These are phyloP conservation scores for Xerus inauris DNA, from an alignment of 2,113 vertebrate genomes.

Conservation along the genomic window DNA sequence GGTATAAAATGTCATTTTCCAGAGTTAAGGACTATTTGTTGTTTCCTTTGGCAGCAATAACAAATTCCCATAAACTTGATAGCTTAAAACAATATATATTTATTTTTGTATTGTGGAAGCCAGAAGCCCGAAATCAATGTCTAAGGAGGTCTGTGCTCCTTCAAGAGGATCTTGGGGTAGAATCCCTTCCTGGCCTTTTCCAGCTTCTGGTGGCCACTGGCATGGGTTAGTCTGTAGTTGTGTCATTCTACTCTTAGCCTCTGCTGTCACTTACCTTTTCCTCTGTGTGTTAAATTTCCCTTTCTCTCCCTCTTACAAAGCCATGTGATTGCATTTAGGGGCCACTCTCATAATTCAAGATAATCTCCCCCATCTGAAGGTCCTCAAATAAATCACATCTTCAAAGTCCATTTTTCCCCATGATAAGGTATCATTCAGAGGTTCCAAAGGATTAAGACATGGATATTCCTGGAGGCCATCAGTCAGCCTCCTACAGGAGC, in stretches of 20 bases:
- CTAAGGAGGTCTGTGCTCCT: background rate
- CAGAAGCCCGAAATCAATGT: background rate
- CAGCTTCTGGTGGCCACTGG: background rate
- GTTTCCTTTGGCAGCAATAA: background rate
- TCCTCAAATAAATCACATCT: background rate
- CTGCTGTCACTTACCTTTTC: background rate
- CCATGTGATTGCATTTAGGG: background rate
- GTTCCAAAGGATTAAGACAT: background rate
- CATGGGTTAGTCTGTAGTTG: background rate
- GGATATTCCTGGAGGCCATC: background rate
- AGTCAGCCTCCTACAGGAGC: background rate
- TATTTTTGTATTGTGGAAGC: background rate
- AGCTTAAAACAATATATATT: background rate
- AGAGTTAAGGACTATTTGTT: background rate
- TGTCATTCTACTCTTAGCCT: background rate
- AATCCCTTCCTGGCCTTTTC: background rate
- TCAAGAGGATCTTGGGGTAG: background rate
- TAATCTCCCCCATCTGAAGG: background rate
- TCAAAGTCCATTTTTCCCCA: background rate
- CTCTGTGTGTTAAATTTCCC: background rate
- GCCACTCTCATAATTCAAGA: background rate
- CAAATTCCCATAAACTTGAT: slow-evolving; percentile 4
- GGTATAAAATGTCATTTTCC: background rate
- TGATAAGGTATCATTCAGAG: background rate
- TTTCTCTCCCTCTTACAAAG: background rate